These are phyloP conservation scores for Corythoichthys intestinalis DNA, from an alignment of 2,113 vertebrate genomes.

Conservation along the genomic window DNA sequence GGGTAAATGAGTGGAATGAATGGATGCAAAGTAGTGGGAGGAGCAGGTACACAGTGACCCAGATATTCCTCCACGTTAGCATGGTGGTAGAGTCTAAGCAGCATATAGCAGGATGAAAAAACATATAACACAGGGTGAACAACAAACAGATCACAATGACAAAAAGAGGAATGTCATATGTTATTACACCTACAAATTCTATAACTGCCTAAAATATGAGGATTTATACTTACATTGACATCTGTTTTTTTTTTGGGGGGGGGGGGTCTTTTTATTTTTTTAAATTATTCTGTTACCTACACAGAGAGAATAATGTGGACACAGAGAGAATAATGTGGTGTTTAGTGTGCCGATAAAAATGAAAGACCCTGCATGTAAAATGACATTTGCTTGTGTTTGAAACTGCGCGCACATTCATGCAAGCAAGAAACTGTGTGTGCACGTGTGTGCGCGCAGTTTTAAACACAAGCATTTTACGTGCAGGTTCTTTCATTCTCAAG, in stretches of 20 bases:
- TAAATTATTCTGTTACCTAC: neutral
- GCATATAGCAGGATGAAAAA: constrained; percentile 20
- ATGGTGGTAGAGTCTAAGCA: constrained; percentile 24
- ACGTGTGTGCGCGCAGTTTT: no score
- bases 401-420: constrained; percentile 14
- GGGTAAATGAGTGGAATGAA: constrained; percentile 24
- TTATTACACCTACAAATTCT: constrained; percentile 6
- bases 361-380: constrained; percentile 31
- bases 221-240: neutral
- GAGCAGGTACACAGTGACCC: constrained; percentile 59
- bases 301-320: constrained; percentile 48
- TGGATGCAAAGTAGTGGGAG: constrained; percentile 45
- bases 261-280: no score
- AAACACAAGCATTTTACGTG: no score
- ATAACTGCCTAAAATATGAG: neutral
- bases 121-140: constrained; percentile 11
- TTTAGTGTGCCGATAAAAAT: constrained; percentile 52
- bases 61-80: constrained; percentile 54
- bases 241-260: neutral
- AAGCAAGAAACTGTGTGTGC: no score
- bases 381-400: constrained; percentile 40
- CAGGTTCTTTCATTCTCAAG: no score
- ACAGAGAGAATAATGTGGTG: no score
- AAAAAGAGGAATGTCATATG: constrained; percentile 14
- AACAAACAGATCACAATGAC: constrained; percentile 10